Conservation (phyloP, 1,140 invertebrate species). For the Macrotrachela quadricornifera region DNA sequence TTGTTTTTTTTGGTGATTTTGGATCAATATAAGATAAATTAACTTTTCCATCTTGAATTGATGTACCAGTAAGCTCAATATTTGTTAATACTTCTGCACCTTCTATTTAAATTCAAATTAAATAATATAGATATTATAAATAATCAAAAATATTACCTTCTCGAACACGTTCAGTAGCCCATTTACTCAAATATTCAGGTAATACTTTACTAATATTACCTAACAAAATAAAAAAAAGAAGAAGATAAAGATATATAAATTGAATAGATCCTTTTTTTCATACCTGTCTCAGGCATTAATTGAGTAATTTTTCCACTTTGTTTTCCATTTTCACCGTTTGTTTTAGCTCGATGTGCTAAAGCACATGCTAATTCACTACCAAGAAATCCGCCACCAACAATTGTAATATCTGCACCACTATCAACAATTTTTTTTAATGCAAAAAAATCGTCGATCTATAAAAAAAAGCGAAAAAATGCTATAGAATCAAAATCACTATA, state of each 20-base stretch:
- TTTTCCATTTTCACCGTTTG: not conserved
- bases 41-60: constrained; percentile 16
- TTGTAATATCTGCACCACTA: constrained; percentile 43
- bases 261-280: constrained; percentile 23
- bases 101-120: constrained; percentile 24
- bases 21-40: constrained; percentile 11
- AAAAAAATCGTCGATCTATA: constrained; percentile 33
- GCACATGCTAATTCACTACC: constrained; percentile 73
- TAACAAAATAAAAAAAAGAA: too few relatives aligned
- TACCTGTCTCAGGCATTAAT: constrained; percentile 43
- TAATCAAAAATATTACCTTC: constrained; percentile 14
- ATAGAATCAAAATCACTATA: too few relatives aligned
- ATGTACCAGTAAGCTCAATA: constrained; percentile 21
- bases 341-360: constrained; percentile 42
- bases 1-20: constrained; percentile 4
- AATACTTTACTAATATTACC: constrained; percentile 44
- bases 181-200: constrained; percentile 59
- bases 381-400: constrained; percentile 69
- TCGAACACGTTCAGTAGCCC: constrained; percentile 50
- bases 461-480: too few relatives aligned
- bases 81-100: constrained; percentile 47
- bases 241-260: too few relatives aligned
- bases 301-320: constrained; percentile 40
- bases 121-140: not conserved
- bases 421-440: constrained; percentile 25